Evolutionary conservation across 1,140 invertebrate genomes (phyloP).

Genomic region (Goniozus legneri): DNA sequence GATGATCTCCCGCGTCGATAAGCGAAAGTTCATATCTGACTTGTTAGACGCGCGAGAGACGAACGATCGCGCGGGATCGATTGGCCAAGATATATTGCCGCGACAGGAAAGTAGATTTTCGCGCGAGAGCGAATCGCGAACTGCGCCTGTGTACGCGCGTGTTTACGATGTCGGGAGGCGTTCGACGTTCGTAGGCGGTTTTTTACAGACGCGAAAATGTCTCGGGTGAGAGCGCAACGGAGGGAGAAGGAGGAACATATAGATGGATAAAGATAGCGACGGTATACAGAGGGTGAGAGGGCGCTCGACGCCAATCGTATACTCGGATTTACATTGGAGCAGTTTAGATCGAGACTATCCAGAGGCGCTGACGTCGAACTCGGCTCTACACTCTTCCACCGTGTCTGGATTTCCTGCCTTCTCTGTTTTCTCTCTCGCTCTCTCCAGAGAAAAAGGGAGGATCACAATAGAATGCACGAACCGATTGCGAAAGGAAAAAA

Average conservation of each 20-base stretch:
- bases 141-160: too few relatives aligned
- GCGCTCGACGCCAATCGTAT: too few relatives aligned
- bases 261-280: background rate
- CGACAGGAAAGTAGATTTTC: conserved; percentile 15
- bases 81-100: too few relatives aligned
- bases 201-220: conserved; percentile 14
- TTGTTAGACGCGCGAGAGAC: conserved; percentile 21
- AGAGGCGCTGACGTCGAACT: background rate
- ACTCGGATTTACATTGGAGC: conserved; percentile 12
- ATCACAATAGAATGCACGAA: conserved; percentile 2
- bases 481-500: too few relatives aligned
- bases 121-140: too few relatives aligned
- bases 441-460: background rate
- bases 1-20: conserved; percentile 24
- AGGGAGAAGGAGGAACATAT: background rate
- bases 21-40: conserved; percentile 31
- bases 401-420: too few relatives aligned
- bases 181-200: too few relatives aligned
- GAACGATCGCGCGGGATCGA: conserved; percentile 21
- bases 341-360: conserved; percentile 5
- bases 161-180: conserved; percentile 16
- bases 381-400: too few relatives aligned
- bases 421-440: background rate
- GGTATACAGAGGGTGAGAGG: too few relatives aligned
- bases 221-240: background rate